Evolutionary conservation across 2,797 vertebrate species (phyloP).

Genomic region (Bucorvus abyssinicus): DNA sequence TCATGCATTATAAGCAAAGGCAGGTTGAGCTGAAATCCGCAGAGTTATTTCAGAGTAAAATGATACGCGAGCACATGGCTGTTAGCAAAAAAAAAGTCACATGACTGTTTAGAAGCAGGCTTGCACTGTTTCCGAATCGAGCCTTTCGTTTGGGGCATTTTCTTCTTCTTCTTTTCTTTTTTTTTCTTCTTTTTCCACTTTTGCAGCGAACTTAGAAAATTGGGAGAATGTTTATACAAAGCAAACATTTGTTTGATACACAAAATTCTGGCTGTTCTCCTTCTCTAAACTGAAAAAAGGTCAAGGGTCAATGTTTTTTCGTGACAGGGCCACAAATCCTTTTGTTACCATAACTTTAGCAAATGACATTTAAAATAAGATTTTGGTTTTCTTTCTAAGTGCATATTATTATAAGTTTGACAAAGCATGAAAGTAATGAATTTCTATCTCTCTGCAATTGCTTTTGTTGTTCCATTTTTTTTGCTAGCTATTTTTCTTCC

Average conservation of each 20-base stretch:
- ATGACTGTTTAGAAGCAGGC: slow-evolving; percentile 85
- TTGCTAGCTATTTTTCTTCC: neutral
- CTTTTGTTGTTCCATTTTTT: slow-evolving; percentile 17
- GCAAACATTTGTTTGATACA: slow-evolving; percentile 48
- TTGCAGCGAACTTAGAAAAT: slow-evolving; percentile 44
- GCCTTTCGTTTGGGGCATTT: slow-evolving; percentile 1
- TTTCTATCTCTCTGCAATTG: slow-evolving; percentile 54
- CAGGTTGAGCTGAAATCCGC: slow-evolving; percentile 87
- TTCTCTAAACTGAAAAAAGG: slow-evolving; percentile 72
- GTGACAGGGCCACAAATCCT: slow-evolving; percentile 73
- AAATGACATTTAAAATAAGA: slow-evolving; percentile 75
- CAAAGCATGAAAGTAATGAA: slow-evolving; percentile 57
- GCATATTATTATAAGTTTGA: slow-evolving; percentile 59
- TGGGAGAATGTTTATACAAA: slow-evolving; percentile 55
- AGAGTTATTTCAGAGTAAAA: slow-evolving; percentile 89
- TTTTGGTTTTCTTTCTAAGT: slow-evolving; percentile 67
- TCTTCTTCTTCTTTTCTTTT: neutral
- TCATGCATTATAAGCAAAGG: slow-evolving; percentile 92
- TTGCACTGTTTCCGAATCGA: slow-evolving; percentile 77
- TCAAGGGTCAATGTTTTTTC: slow-evolving; percentile 82
- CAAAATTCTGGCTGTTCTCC: slow-evolving; percentile 57
- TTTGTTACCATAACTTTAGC: slow-evolving; percentile 77
- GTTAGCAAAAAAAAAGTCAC: slow-evolving; percentile 83
- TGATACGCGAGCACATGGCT: slow-evolving; percentile 89
- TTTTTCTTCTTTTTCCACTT: neutral